Evolutionary conservation across 2,888 invertebrate species (phyloP).

Genomic region (Alentia gelatinosa): DNA sequence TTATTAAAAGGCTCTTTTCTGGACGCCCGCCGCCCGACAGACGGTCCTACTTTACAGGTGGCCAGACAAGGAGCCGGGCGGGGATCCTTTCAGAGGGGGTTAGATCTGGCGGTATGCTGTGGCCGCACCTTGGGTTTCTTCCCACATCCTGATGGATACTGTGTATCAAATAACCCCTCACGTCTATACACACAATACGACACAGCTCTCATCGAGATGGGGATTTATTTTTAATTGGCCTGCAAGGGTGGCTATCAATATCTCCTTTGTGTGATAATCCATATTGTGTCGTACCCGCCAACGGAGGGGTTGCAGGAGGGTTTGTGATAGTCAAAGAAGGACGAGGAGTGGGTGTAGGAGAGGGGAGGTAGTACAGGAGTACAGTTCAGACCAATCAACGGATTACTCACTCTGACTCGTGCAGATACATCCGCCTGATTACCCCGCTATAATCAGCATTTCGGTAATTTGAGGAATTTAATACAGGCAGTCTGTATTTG

Average conservation of each 20-base stretch:
- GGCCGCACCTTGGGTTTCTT: background rate
- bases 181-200: background rate
- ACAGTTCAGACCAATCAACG: too few species aligned
- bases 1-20: too few species aligned
- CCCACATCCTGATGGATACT: background rate
- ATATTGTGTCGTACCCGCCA: background rate
- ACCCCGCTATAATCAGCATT: background rate
- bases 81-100: background rate
- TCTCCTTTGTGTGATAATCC: background rate
- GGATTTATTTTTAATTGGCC: background rate
- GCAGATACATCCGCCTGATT: background rate
- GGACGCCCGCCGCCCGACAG: too few species aligned
- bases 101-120: background rate
- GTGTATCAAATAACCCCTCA: background rate
- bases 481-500: too few species aligned
- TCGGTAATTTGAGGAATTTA: too few species aligned
- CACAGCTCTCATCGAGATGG: background rate
- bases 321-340: too few species aligned
- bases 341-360: too few species aligned
- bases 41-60: too few species aligned
- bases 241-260: background rate
- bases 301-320: too few species aligned
- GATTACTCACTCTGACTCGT: too few species aligned
- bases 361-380: too few species aligned
- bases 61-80: background rate